Conservation (phyloP, 2,797 vertebrate genomes). For the Macropodus opercularis region DNA sequence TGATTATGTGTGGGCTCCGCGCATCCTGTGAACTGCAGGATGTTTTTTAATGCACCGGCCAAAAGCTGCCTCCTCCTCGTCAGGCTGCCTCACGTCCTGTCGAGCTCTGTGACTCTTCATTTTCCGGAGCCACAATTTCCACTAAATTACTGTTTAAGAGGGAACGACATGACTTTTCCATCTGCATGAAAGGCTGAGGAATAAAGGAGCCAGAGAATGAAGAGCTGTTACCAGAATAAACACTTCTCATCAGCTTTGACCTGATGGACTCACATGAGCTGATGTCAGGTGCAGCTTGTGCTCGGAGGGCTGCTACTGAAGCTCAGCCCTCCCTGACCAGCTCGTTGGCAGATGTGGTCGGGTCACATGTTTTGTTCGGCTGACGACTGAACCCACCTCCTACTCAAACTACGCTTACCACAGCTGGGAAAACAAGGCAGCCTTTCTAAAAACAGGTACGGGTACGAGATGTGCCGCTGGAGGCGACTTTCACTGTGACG, state of each 20-base stretch:
- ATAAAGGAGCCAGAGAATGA: constrained; percentile 7
- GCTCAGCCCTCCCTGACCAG: too few relatives aligned
- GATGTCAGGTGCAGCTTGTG: constrained; percentile 20
- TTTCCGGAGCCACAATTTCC: constrained; percentile 19
- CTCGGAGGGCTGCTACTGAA: neutral
- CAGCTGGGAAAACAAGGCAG: too few relatives aligned
- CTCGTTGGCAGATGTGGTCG: too few relatives aligned
- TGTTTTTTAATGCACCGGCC: constrained; percentile 28
- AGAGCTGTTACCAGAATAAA: constrained; percentile 1
- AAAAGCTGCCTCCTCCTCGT: neutral
- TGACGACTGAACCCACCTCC: too few relatives aligned
- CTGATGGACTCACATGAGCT: neutral
- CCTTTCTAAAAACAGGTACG: too few relatives aligned
- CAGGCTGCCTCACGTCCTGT: constrained; percentile 14
- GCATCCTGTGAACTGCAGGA: constrained; percentile 31
- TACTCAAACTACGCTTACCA: too few relatives aligned
- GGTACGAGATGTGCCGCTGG: too few relatives aligned
- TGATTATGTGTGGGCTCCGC: constrained; percentile 30
- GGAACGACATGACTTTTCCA: constrained; percentile 2
- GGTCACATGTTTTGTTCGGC: neutral
- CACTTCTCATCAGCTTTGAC: constrained; percentile 18
- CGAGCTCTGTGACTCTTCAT: constrained; percentile 24
- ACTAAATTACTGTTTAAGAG: constrained; percentile 18
- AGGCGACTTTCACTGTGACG: too few relatives aligned
- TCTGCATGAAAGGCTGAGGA: neutral